Percentiles rank a stretch among this genome's conserved stretches.
Conservation (phyloP, 2,888 invertebrate species). For the Nesidiocoris tenuis region DNA sequence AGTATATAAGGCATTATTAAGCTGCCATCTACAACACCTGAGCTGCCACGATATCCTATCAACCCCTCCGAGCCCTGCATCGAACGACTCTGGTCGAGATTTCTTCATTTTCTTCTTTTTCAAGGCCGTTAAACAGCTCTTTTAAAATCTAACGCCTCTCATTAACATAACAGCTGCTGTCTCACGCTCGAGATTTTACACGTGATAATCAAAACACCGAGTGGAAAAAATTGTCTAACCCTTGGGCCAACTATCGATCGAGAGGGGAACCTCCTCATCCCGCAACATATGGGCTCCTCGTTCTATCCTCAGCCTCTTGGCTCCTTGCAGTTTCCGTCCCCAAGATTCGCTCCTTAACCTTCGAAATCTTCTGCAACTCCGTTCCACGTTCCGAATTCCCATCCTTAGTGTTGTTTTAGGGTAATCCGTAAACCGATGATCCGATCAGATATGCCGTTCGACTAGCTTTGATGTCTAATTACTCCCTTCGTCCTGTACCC, state of each 20-base stretch:
- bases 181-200: slow-evolving; percentile 13
- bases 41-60: neutral
- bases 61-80: neutral
- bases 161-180: slow-evolving; percentile 27
- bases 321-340: neutral
- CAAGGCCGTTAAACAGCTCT: neutral
- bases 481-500: neutral
- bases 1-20: slow-evolving; percentile 14
- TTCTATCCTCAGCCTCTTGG: slow-evolving; percentile 14
- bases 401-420: too few relatives aligned
- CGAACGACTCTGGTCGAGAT: neutral
- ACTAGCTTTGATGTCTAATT: neutral
- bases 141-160: neutral
- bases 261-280: slow-evolving; percentile 20
- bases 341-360: slow-evolving; percentile 1
- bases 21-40: slow-evolving; percentile 20
- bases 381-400: too few relatives aligned
- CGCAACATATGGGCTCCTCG: slow-evolving; percentile 40
- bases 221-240: slow-evolving; percentile 7
- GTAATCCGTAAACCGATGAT: too few relatives aligned
- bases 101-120: neutral
- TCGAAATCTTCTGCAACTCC: neutral
- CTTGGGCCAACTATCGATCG: slow-evolving; percentile 40
- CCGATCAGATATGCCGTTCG: too few relatives aligned
- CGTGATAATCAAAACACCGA: neutral